Evolutionary conservation across 2,888 invertebrate species (phyloP).

Genomic region (Stictocephala bisonia): DNA sequence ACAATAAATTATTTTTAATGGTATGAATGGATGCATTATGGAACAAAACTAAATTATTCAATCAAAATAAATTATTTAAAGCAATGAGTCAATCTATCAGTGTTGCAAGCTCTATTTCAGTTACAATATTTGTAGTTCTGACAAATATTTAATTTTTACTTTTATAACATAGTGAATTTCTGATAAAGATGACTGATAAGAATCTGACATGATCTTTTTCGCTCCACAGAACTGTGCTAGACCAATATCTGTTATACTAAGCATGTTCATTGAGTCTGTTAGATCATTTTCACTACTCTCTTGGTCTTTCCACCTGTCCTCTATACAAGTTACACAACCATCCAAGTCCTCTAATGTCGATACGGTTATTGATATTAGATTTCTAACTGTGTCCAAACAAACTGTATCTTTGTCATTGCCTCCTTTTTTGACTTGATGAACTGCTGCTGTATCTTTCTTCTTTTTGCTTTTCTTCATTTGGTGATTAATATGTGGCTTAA

Average conservation of each 20-base stretch:
- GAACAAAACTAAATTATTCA: no score
- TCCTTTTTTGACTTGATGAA: no score
- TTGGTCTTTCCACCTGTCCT: slow-evolving; percentile 7
- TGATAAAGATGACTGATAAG: slow-evolving; percentile 6
- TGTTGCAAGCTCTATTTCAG: no score
- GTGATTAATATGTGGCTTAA: slow-evolving; percentile 64
- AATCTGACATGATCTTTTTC: background rate
- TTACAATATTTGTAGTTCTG: slow-evolving; percentile 11
- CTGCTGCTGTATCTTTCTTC: slow-evolving; percentile 62
- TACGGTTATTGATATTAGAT: background rate
- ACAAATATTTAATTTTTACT: slow-evolving; percentile 7
- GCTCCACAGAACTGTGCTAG: slow-evolving; percentile 1
- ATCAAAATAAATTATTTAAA: no score
- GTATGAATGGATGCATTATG: no score
- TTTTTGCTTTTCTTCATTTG: slow-evolving; percentile 71
- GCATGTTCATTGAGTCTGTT: background rate
- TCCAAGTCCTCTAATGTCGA: slow-evolving; percentile 1
- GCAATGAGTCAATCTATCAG: no score
- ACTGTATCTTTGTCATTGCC: background rate
- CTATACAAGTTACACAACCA: background rate
- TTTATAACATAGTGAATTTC: slow-evolving; percentile 12
- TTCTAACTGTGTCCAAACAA: background rate
- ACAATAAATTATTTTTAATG: no score
- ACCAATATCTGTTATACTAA: slow-evolving; percentile 5
- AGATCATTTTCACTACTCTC: background rate